Percentiles rank a stretch among this genome's conserved stretches.
Conservation (phyloP, 2,888 invertebrate species). For the Drosophila mayaguana region DNA sequence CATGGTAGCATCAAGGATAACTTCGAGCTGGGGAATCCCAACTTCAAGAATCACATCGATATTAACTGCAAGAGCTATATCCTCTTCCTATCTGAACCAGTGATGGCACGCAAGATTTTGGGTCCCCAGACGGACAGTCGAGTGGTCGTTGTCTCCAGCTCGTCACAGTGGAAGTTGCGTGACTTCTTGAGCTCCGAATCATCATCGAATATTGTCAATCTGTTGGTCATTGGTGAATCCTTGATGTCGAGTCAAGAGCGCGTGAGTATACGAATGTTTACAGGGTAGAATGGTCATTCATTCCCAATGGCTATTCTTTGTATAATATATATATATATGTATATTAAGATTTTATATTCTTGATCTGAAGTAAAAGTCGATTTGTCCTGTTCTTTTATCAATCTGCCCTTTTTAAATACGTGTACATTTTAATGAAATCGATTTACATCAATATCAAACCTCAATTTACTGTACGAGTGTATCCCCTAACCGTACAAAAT, state of each 20-base stretch:
- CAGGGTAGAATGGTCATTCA: neutral
- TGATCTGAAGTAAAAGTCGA: too few relatives aligned
- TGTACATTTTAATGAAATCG: too few relatives aligned
- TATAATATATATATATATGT: too few relatives aligned
- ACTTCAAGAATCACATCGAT: conserved; percentile 80
- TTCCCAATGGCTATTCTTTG: neutral
- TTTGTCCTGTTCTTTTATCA: too few relatives aligned
- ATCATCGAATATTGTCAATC: conserved; percentile 89
- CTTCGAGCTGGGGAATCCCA: conserved; percentile 85
- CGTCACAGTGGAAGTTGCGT: conserved; percentile 91
- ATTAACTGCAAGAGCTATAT: conserved; percentile 88
- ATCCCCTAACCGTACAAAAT: too few relatives aligned
- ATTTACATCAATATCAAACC: too few relatives aligned
- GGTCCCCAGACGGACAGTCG: conserved; percentile 88
- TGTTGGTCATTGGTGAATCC: conserved; percentile 89
- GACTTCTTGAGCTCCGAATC: conserved; percentile 88
- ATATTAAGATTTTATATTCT: too few relatives aligned
- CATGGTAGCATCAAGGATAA: conserved; percentile 88
- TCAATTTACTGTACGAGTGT: too few relatives aligned
- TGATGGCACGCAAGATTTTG: conserved; percentile 86
- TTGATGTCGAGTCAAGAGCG: conserved; percentile 86
- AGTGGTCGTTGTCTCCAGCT: conserved; percentile 89
- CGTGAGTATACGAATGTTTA: conserved; percentile 82
- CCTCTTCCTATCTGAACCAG: conserved; percentile 89
- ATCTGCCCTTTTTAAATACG: too few relatives aligned